Evolutionary conservation across 2,888 invertebrate species (phyloP).

Genomic region (Icerya purchasi): DNA sequence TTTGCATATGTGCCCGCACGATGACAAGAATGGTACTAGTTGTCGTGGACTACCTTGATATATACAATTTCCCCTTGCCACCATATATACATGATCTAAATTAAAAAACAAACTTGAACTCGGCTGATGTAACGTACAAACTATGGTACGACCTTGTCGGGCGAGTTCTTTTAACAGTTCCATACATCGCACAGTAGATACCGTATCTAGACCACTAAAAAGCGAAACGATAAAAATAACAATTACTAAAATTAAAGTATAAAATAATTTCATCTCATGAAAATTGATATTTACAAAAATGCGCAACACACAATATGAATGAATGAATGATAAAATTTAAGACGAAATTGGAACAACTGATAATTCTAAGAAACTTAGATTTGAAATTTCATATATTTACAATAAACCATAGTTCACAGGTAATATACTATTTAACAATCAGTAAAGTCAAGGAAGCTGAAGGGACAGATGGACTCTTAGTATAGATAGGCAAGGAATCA

Average conservation of each 20-base stretch:
- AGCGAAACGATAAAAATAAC: too few species aligned
- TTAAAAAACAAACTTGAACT: constrained; percentile 51
- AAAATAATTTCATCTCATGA: too few species aligned
- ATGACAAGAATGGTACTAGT: constrained; percentile 45
- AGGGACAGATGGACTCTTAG: too few species aligned
- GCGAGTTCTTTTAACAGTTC: constrained; percentile 44
- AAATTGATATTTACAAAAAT: too few species aligned
- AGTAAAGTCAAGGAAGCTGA: too few species aligned
- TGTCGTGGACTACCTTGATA: constrained; percentile 44
- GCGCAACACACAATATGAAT: neutral
- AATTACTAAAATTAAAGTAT: too few species aligned
- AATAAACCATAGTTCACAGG: too few species aligned
- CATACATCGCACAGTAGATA: constrained; percentile 48
- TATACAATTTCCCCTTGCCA: constrained; percentile 39
- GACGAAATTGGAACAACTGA: neutral
- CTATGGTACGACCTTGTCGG: constrained; percentile 46
- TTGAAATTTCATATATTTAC: too few species aligned
- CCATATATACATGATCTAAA: constrained; percentile 48
- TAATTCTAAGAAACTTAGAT: too few species aligned
- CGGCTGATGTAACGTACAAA: constrained; percentile 63
- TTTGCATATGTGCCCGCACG: constrained; percentile 44
- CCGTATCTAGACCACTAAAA: constrained; percentile 42
- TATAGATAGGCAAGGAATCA: too few species aligned
- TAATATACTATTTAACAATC: too few species aligned
- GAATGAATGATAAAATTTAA: neutral